Percentiles rank a stretch among this genome's conserved stretches.
These are phyloP conservation scores for Amblyopsis rosae DNA, from an alignment of 2,113 vertebrate species.

Conservation along the genomic window DNA sequence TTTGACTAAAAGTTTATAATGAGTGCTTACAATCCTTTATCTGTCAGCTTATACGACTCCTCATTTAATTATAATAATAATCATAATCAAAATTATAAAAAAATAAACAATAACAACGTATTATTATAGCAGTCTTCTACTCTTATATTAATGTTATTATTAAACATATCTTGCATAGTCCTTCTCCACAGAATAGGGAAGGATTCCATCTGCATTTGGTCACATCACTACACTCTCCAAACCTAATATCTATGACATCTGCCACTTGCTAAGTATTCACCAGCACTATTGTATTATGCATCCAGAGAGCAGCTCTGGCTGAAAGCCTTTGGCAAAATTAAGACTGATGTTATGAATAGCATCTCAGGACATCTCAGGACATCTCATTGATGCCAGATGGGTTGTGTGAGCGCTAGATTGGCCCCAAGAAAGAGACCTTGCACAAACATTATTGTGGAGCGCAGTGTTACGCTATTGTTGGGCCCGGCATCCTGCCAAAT, in stretches of 20 bases:
- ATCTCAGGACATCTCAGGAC: slow-evolving; percentile 59
- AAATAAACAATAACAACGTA: too few species aligned
- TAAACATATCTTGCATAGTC: not conserved
- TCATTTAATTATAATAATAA: too few species aligned
- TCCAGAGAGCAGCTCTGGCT: slow-evolving; percentile 28
- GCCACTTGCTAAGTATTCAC: slow-evolving; percentile 47
- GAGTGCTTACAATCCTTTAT: too few species aligned
- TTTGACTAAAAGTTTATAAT: too few species aligned
- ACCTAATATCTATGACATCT: slow-evolving; percentile 58
- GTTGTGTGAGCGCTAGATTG: slow-evolving; percentile 62
- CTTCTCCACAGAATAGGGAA: slow-evolving; percentile 17
- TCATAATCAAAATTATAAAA: too few species aligned
- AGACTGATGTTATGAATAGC: slow-evolving; percentile 63
- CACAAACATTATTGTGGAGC: slow-evolving; percentile 79
- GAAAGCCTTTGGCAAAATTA: slow-evolving; percentile 55
- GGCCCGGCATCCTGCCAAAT: slow-evolving; percentile 70
- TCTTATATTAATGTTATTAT: too few species aligned
- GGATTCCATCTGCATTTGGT: slow-evolving; percentile 13
- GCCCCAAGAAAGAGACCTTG: slow-evolving; percentile 71
- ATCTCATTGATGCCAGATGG: slow-evolving; percentile 75
- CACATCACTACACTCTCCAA: slow-evolving; percentile 18
- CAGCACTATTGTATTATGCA: slow-evolving; percentile 34
- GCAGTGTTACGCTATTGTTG: slow-evolving; percentile 60
- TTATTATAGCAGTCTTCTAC: too few species aligned
- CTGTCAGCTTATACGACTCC: too few species aligned